A percentile compares a stretch with the other conserved stretches of the same genome.
phyloP scores from a whole-genome alignment of 2,113 vertebrate species.

The Corynorhinus townsendii region DNA sequence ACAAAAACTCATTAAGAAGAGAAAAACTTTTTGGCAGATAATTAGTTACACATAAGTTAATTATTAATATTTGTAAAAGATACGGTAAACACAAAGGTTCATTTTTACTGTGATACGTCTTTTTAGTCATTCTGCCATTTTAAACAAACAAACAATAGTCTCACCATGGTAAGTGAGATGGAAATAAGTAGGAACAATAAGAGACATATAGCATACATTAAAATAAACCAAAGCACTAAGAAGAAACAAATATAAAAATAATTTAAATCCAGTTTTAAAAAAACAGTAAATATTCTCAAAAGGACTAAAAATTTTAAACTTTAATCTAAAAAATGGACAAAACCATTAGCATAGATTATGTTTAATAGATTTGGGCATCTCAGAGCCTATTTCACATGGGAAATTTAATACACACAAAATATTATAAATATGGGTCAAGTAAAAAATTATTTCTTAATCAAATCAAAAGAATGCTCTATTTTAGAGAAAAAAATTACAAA shows the following conservation, averaged over 20 bases:
- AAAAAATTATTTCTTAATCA: neutral
- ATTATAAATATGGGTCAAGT: neutral
- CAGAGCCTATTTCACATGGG: neutral
- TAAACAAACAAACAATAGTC: neutral
- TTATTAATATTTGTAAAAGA: neutral
- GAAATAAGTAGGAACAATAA: neutral
- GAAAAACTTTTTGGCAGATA: neutral
- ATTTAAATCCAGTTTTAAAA: neutral
- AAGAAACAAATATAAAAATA: neutral
- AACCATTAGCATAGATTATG: neutral
- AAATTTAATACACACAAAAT: neutral
- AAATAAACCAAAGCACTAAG: neutral
- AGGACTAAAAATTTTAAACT: neutral
- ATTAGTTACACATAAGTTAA: neutral
- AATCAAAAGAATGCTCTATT: neutral
- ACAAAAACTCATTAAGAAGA: neutral
- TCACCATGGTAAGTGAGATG: neutral
- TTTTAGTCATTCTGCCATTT: conserved; percentile 10
- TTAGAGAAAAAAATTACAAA: neutral
- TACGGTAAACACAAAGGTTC: neutral
- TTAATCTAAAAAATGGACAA: neutral
- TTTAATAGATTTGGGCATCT: neutral
- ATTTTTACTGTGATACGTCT: neutral
- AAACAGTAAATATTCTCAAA: neutral
- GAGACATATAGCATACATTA: neutral